Evolutionary conservation across 2,888 invertebrate genomes (phyloP).

Genomic region (Drosophila mayaguana): DNA sequence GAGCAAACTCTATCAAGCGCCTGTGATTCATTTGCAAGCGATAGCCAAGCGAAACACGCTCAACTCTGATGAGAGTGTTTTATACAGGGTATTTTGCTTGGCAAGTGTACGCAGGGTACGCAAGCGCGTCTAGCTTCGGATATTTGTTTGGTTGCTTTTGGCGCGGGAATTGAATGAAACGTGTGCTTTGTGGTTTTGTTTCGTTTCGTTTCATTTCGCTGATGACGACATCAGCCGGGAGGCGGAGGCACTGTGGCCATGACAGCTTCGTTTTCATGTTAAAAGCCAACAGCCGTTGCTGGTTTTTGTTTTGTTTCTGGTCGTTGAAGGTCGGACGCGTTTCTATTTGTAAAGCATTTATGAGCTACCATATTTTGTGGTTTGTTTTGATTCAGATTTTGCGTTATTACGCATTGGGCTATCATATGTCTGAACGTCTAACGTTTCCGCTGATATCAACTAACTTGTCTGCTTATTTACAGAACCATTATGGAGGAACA

Average conservation of each 20-base stretch:
- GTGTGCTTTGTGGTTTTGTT: constrained; percentile 10
- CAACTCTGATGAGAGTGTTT: constrained; percentile 17
- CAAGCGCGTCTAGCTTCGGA: neutral
- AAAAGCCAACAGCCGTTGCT: constrained; percentile 38
- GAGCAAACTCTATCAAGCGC: neutral
- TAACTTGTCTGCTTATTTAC: constrained; percentile 40
- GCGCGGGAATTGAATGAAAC: constrained; percentile 49
- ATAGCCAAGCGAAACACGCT: neutral
- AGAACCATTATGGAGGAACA: constrained; percentile 84
- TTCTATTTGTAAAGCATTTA: constrained; percentile 51
- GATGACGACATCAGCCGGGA: constrained; percentile 64
- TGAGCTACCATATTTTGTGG: constrained; percentile 50
- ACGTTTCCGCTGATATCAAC: constrained; percentile 39
- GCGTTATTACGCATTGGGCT: constrained; percentile 30
- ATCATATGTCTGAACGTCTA: neutral
- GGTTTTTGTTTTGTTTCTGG: constrained; percentile 9
- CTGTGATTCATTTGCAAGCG: constrained; percentile 2
- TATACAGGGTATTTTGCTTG: neutral
- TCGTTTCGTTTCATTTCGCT: constrained; percentile 17
- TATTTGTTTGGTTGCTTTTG: constrained; percentile 42
- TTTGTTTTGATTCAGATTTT: constrained; percentile 67
- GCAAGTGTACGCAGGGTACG: constrained; percentile 30
- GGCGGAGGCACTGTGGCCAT: constrained; percentile 40
- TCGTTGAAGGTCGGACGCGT: constrained; percentile 60
- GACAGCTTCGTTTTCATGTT: constrained; percentile 46